Conservation (phyloP, 2,888 invertebrate species). For the Conomelus anceps region DNA sequence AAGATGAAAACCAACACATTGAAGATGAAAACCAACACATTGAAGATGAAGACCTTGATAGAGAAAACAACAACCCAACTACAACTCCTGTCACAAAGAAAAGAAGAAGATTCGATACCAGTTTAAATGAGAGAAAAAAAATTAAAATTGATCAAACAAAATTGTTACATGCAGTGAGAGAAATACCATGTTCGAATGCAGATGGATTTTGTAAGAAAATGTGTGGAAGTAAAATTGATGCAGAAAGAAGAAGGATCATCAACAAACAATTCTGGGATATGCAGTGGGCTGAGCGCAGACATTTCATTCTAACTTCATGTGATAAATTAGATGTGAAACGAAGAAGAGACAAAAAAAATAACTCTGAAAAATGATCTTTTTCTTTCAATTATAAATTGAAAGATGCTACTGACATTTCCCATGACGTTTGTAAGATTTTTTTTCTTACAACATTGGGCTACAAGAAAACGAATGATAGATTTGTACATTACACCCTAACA, state of each 20-base stretch:
- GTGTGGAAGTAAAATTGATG: slow-evolving; percentile 1
- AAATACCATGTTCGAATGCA: too few relatives aligned
- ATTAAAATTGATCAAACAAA: too few relatives aligned
- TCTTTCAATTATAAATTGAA: slow-evolving; percentile 5
- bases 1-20: too few relatives aligned
- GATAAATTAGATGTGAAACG: not conserved
- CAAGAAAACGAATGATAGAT: slow-evolving; percentile 21
- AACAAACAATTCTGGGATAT: slow-evolving; percentile 14
- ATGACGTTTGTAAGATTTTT: slow-evolving; percentile 25
- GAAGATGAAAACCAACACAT: too few relatives aligned
- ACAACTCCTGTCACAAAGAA: too few relatives aligned
- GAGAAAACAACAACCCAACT: too few relatives aligned
- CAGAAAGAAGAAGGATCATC: not conserved
- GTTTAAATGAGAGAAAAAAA: too few relatives aligned
- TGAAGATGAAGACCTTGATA: too few relatives aligned
- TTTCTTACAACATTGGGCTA: slow-evolving; percentile 23
- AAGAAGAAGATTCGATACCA: too few relatives aligned
- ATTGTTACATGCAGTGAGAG: too few relatives aligned
- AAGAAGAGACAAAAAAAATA: too few relatives aligned
- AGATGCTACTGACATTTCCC: not conserved
- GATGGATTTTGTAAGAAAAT: not conserved
- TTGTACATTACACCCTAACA: slow-evolving; percentile 10
- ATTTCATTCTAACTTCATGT: slow-evolving; percentile 17
- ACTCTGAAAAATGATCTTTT: too few relatives aligned
- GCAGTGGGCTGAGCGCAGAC: slow-evolving; percentile 1